These are phyloP conservation scores for Otolemur crassicaudatus DNA, from an alignment of 2,797 vertebrate genomes.

Conservation along the genomic window DNA sequence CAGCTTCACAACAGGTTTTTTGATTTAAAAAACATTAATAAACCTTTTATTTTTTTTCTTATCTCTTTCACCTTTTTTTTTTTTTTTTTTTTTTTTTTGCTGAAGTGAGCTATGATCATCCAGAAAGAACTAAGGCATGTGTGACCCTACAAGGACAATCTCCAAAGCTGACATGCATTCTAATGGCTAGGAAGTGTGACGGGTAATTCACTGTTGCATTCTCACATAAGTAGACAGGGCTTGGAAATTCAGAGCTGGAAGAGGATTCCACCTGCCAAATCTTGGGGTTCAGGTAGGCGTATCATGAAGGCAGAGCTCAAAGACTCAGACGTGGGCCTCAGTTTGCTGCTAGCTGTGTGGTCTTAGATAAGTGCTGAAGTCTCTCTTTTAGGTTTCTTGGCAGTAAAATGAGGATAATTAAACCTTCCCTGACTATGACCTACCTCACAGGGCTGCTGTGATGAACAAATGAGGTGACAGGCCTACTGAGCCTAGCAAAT, in stretches of 20 bases:
- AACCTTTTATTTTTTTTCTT: neutral
- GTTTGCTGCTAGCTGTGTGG: neutral
- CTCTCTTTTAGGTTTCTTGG: neutral
- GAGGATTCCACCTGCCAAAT: neutral
- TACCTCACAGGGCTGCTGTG: conserved; percentile 13
- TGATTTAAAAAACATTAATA: neutral
- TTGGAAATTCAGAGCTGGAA: neutral
- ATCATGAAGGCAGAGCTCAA: neutral
- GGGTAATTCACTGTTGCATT: neutral
- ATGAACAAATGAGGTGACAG: neutral
- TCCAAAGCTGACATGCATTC: neutral
- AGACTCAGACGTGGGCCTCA: neutral
- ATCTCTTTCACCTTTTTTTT: neutral
- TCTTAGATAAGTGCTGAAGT: neutral
- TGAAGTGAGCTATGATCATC: neutral
- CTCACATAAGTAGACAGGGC: neutral
- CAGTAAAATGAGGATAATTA: conserved; percentile 28
- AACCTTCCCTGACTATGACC: conserved; percentile 18
- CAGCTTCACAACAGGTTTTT: conserved; percentile 16
- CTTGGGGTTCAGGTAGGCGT: neutral
- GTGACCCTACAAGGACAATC: neutral
- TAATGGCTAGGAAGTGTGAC: neutral
- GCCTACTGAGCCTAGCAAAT: neutral
- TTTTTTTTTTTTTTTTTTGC: neutral
- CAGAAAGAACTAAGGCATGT: neutral